Evolutionary conservation across 1,140 invertebrate species (phyloP), one percentile per base, ranked within the genome.

Genomic region (Choristoneura fumiferana): DNA sequence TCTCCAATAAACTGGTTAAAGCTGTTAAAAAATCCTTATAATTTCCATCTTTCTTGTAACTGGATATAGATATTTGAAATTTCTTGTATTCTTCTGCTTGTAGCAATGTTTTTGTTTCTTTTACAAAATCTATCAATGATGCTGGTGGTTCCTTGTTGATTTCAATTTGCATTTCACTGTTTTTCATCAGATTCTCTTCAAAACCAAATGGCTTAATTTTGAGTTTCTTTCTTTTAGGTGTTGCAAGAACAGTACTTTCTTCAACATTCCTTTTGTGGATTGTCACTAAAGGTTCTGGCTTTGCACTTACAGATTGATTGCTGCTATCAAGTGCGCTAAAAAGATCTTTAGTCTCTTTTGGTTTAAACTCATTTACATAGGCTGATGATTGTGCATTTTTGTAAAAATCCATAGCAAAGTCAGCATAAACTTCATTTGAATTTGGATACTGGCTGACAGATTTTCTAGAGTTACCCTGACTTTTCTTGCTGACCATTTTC

Each of bases 41-140:
- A 69, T 91, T 84, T 9, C 87, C 87, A 37, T 87, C 87, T 49
- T 86, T 90, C 57, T 91, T 92, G 71, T 94, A 94, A 8, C 69
- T 73, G 13, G 91, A 78, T 62, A 94, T 87, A 33, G 92, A 90
- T 13, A 81, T 56, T 71, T 91, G 91, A 87, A 93, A 94, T 74
- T 76, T 69, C 75, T 87, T 91, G 74, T 91, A 94, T 73, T 91
- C 81, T 18, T 91, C 84, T 52, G 74, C 67, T 13, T 89, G 77
- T 54, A 93, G 69, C 0, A 87, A 67, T n/a, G 76, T 67, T 87
- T 92, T 92, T 4, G 92, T 80, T 73, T 89, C 88, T 86, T 91
- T 92, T 0, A 84, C 89, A 88, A 90, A 88, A 54, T 90, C 85
- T 60, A 88, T 75, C 37, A 88, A 65, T 43, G 83, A 86, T 39